A percentile compares a stretch with the other conserved stretches of the same genome.
Conservation (phyloP, 2,113 vertebrate genomes). For the Tragulus kanchil region DNA sequence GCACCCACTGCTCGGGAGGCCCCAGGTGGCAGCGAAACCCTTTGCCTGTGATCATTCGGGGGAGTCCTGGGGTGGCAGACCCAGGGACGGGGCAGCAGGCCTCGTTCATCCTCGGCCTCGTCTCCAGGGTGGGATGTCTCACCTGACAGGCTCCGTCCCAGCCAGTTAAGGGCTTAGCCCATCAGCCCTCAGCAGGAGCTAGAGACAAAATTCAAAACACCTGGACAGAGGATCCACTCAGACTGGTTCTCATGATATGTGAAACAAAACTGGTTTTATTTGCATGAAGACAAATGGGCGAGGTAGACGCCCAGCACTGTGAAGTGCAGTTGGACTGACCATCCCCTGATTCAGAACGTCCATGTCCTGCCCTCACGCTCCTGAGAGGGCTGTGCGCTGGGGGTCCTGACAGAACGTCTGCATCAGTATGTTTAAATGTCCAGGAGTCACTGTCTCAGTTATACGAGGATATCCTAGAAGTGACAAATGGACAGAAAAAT, state of each 20-base stretch:
- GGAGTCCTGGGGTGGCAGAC: neutral
- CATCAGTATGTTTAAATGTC: neutral
- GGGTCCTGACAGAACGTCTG: neutral
- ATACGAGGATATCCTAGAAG: accelerated
- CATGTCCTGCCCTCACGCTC: accelerated
- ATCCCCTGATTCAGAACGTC: no score
- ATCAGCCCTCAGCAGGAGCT: neutral
- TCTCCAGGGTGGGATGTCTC: neutral
- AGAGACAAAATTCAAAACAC: neutral
- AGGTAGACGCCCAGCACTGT: neutral
- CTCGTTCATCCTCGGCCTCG: accelerated
- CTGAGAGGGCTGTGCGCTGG: neutral
- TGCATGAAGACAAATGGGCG: no score
- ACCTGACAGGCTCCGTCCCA: accelerated
- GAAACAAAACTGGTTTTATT: neutral
- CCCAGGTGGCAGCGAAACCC: neutral
- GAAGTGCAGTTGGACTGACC: neutral
- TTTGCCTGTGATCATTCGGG: neutral
- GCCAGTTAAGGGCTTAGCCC: accelerated
- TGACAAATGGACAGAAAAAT: no score
- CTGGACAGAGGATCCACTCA: accelerated
- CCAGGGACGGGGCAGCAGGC: neutral
- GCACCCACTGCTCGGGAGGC: neutral
- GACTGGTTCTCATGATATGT: accelerated
- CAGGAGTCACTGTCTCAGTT: neutral